These are phyloP conservation scores for Cyprinodon tularosa DNA, from an alignment of 2,113 vertebrate genomes.

Conservation along the genomic window DNA sequence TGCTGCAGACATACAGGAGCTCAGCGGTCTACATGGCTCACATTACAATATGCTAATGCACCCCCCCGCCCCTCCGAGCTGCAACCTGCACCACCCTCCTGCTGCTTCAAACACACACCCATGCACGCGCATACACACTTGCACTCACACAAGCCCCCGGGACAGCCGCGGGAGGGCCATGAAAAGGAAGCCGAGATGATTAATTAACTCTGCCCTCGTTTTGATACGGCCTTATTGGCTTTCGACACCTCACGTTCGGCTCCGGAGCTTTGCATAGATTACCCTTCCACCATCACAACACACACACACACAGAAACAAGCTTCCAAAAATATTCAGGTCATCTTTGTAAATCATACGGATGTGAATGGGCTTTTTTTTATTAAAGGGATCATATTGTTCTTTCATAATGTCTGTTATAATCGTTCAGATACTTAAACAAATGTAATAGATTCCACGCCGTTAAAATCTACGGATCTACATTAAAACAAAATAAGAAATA, in stretches of 20 bases:
- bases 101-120: slow-evolving; percentile 25
- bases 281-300: slow-evolving; percentile 38
- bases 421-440: too few relatives aligned
- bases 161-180: slow-evolving; percentile 65
- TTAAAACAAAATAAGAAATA: too few relatives aligned
- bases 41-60: slow-evolving; percentile 73
- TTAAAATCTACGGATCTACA: too few relatives aligned
- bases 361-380: not conserved
- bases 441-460: too few relatives aligned
- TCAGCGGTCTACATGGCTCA: slow-evolving; percentile 65
- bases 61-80: slow-evolving; percentile 66
- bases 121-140: slow-evolving; percentile 6
- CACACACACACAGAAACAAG: slow-evolving; percentile 48
- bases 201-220: slow-evolving; percentile 78
- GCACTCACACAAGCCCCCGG: slow-evolving; percentile 55
- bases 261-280: slow-evolving; percentile 73
- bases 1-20: slow-evolving; percentile 39
- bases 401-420: too few relatives aligned
- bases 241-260: slow-evolving; percentile 58
- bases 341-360: slow-evolving; percentile 20
- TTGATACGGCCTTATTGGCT: slow-evolving; percentile 75
- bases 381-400: too few relatives aligned
- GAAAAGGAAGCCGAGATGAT: slow-evolving; percentile 76
- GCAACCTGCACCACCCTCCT: slow-evolving; percentile 71
- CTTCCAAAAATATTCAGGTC: slow-evolving; percentile 52